A percentile compares a stretch with the other conserved stretches of the same genome.
Conservation (phyloP, 2,888 invertebrate genomes). For the Volucella bombylans region DNA sequence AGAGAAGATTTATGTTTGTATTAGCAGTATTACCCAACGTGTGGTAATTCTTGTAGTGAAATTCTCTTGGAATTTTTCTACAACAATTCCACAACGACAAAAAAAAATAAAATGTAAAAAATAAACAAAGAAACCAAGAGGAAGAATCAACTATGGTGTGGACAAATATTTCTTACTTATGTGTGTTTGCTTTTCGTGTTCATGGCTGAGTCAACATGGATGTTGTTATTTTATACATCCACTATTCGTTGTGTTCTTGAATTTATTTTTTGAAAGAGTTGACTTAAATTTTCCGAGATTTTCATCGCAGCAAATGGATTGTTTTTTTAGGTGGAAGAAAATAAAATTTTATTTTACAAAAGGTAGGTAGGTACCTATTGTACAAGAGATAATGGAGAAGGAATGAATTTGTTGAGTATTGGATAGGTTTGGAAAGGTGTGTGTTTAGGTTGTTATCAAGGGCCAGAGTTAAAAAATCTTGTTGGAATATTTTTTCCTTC, state of each 20-base stretch:
- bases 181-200: constrained; percentile 68
- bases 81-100: constrained; percentile 23
- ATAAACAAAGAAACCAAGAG: constrained; percentile 22
- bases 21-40: constrained; percentile 33
- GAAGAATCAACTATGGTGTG: constrained; percentile 26
- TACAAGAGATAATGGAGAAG: neutral
- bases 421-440: constrained; percentile 15
- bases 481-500: no score
- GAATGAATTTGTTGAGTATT: constrained; percentile 10
- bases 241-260: constrained; percentile 61
- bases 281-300: constrained; percentile 59
- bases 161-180: constrained; percentile 57
- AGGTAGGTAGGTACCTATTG: constrained; percentile 11
- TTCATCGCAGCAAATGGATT: constrained; percentile 35
- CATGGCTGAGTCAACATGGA: constrained; percentile 71
- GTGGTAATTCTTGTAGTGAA: constrained; percentile 28
- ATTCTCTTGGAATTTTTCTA: constrained; percentile 24
- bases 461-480: no score
- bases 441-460: no score
- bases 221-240: constrained; percentile 65
- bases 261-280: constrained; percentile 41
- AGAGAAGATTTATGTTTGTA: constrained; percentile 40
- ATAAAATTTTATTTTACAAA: constrained; percentile 30
- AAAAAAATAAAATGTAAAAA: constrained; percentile 27
- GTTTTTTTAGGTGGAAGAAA: constrained; percentile 63